phyloP scores from a whole-genome alignment of 2,797 vertebrate genomes.

The Tragelaphus oryx region DNA sequence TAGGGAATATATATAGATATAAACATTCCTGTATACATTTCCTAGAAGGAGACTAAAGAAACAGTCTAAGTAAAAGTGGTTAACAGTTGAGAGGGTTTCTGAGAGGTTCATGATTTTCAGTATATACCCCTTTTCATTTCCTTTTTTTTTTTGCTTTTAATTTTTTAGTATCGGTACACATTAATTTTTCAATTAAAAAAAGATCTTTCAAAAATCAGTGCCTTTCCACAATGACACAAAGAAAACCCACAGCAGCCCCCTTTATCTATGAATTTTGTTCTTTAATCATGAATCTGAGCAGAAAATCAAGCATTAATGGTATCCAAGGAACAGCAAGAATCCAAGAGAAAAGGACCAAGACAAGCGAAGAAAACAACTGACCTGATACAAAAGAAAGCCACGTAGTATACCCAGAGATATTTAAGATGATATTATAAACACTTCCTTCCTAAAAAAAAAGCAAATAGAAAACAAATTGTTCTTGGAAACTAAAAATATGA shows the following conservation, averaged over 20 bases:
- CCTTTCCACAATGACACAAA: not conserved
- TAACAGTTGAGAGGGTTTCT: not conserved
- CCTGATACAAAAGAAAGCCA: not conserved
- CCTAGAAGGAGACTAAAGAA: not conserved
- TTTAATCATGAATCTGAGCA: not conserved
- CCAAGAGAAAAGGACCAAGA: not conserved
- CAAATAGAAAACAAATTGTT: not conserved
- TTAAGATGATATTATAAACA: not conserved
- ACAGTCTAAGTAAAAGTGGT: not conserved
- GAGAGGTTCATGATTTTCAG: not conserved
- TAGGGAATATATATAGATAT: not conserved
- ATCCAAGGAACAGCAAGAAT: not conserved
- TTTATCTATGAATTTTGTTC: not conserved
- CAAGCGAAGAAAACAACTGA: not conserved
- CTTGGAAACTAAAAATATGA: not conserved
- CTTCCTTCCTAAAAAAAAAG: not conserved
- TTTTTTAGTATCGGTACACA: not conserved
- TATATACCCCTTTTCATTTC: not conserved
- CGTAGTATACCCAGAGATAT: not conserved
- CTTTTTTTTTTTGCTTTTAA: not conserved
- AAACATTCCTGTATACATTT: not conserved
- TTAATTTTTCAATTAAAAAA: slow-evolving; percentile 26
- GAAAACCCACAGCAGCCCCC: not conserved
- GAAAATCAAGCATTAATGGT: not conserved
- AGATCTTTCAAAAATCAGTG: not conserved